Percentiles rank a stretch among this genome's conserved stretches.
Conservation (phyloP, 2,888 invertebrate genomes). For the Pachymerium ferrugineum region DNA sequence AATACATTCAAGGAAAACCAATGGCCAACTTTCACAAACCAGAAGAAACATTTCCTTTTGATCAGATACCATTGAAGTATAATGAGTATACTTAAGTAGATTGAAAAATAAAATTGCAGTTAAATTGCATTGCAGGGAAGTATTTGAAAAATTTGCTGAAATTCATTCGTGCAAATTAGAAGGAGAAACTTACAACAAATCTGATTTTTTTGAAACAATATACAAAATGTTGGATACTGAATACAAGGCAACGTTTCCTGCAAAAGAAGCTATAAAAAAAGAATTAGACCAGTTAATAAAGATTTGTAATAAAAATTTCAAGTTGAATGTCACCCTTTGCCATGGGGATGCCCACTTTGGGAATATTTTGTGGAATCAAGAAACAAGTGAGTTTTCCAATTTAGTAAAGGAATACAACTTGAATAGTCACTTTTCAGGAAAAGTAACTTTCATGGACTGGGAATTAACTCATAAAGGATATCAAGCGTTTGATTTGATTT, state of each 20-base stretch:
- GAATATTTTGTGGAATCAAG: not conserved
- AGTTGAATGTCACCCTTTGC: not conserved
- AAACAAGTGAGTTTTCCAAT: not conserved
- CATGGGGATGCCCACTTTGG: not conserved
- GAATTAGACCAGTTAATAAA: not conserved
- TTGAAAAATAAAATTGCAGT: not conserved
- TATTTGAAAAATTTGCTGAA: not conserved
- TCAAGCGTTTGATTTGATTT: not conserved
- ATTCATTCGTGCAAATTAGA: not conserved
- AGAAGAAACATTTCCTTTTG: not conserved
- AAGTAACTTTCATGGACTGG: not conserved
- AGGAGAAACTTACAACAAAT: not conserved
- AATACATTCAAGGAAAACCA: not conserved
- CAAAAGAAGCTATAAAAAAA: not conserved
- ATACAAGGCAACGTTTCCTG: not conserved
- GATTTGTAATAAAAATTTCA: not conserved
- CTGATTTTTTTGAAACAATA: not conserved
- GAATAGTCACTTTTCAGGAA: not conserved
- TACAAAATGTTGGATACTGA: not conserved
- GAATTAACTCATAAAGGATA: not conserved
- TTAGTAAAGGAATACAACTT: not conserved
- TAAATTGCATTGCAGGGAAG: not conserved
- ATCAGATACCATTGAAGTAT: not conserved
- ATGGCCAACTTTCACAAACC: not conserved
- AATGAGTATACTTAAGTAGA: no score